Base-by-base conservation (phyloP, 30 jellyfish, hydroid and myxozoan species). In the Pelagia noctiluca region DNA sequence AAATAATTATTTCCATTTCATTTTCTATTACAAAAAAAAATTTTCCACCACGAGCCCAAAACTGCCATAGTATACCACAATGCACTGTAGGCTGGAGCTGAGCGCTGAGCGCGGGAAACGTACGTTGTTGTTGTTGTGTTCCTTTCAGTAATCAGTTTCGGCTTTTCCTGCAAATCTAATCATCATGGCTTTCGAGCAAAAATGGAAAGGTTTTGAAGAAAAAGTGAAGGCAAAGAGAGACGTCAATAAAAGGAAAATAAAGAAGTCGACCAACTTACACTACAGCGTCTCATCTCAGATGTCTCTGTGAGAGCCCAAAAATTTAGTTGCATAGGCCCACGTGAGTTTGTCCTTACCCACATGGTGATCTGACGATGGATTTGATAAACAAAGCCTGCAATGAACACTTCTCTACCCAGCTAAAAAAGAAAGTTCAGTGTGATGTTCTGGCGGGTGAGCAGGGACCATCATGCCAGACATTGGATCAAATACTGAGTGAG, bases 291-390 rank as follows among this genome's bases (percentile, higher is more conserved):
- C 32, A 33, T 30, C 50, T 22, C 66, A 13, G 82, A 33, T 32
- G 82, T 38, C 65, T 25, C 66, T 70, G 75, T 72, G 66, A 70
- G 50, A 70, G 82, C 82, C 37, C 63, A 33, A 37, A 70, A 70
- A 70, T 70, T 32, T 38, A 32, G 38, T 70, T 30, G 32, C 47
- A 48, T 80, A 31, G 91, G 90, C 66, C 83, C 75, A 0, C 47
- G 63, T 33, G 91, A 80, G 71, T 80, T 80, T 50, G 91, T 80
- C 28, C 84, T 67, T 64, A 64, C 63, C 75, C 83, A 36, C 50
- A 23, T 78, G 89, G 34, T 57, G 89, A 78, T 13, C 50, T 60
- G 80, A 57, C 89, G 18, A 37, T 78, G 57, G 73, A 74, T 48
- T 13, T 33, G 16, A 48, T 74, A 31, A 74, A 48, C 23, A 31